phyloP scores from a whole-genome alignment of 2,888 invertebrate genomes.

The Pemphredon lugubris region DNA sequence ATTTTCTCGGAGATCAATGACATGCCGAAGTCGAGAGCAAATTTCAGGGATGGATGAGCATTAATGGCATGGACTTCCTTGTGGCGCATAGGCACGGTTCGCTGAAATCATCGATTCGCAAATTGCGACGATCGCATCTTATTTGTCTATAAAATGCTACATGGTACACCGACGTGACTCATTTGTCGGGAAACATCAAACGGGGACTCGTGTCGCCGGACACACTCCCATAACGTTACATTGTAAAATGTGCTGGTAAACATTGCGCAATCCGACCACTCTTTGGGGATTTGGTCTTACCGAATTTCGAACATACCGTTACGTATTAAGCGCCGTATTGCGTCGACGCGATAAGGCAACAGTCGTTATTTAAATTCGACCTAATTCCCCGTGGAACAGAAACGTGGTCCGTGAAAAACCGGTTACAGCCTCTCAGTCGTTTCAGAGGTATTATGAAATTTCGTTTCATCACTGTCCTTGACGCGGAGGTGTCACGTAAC shows the following conservation, averaged over 20 bases:
- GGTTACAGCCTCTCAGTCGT: slow-evolving; percentile 16
- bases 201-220: too few relatives aligned
- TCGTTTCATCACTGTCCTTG: slow-evolving; percentile 65
- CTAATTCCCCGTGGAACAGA: not conserved
- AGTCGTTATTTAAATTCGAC: not conserved
- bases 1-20: slow-evolving; percentile 90
- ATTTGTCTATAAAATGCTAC: too few relatives aligned
- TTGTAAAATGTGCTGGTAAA: too few relatives aligned
- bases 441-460: slow-evolving; percentile 52
- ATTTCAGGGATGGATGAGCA: slow-evolving; percentile 88
- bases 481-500: slow-evolving; percentile 28
- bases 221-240: too few relatives aligned
- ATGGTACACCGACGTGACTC: too few relatives aligned
- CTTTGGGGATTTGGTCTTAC: too few relatives aligned
- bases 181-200: too few relatives aligned
- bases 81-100: slow-evolving; percentile 90
- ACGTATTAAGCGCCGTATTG: too few relatives aligned
- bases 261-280: too few relatives aligned
- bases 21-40: slow-evolving; percentile 90
- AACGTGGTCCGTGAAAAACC: slow-evolving; percentile 22
- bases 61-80: slow-evolving; percentile 90
- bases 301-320: too few relatives aligned
- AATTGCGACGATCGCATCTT: too few relatives aligned
- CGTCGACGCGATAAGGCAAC: too few relatives aligned
- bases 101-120: slow-evolving; percentile 84